Evolutionary conservation across 2,888 invertebrate genomes (phyloP), one percentile per base, ranked within the genome.

Genomic region (Heliconius cydno): DNA sequence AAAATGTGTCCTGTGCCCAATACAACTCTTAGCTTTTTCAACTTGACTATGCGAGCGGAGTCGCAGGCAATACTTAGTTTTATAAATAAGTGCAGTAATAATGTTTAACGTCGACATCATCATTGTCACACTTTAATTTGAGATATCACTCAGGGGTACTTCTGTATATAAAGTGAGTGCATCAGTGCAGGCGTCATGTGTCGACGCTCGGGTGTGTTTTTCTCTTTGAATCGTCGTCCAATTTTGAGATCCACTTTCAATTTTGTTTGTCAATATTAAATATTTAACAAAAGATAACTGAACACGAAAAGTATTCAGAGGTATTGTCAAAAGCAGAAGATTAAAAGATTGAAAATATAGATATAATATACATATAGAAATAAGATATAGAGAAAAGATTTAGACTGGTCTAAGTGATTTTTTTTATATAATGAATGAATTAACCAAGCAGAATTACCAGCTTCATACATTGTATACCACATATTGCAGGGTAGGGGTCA

Each of bases 231-330:
- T 25, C 25, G 41, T 41, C 38, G 41, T 70, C 3, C 41, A 41
- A 46, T n/a, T 46, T 46, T 70, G 7, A 70, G 41, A 70, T 70
- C 70, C 7, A 41, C 19, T 70, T 70, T 70, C 70, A 70, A 41
- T 13, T 19, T 9, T 25, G 38, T 6, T 70, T 70, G 38, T 25
- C 13, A n/a, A 70, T 41, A 12, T 41, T 41, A 2, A 25, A 28
- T 70, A 13, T 41, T 38, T 22, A 25, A 38, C 34, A 68, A 25
- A 41, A 41, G 41, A 38, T 38, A 28, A 15, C 25, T 65, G 13
- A 65, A 15, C 2, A 65, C 25, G 10, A 63, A n/a, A 22, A 25
- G 10, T n/a, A 25, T 25, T 12, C 63, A 63, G 63, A 63, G 63
- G 25, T 25, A 25, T 63, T 63, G 25, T 22, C 6, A 19, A 52